Conservation (phyloP, 2,888 invertebrate species). For the Heliconius ismenius region DNA sequence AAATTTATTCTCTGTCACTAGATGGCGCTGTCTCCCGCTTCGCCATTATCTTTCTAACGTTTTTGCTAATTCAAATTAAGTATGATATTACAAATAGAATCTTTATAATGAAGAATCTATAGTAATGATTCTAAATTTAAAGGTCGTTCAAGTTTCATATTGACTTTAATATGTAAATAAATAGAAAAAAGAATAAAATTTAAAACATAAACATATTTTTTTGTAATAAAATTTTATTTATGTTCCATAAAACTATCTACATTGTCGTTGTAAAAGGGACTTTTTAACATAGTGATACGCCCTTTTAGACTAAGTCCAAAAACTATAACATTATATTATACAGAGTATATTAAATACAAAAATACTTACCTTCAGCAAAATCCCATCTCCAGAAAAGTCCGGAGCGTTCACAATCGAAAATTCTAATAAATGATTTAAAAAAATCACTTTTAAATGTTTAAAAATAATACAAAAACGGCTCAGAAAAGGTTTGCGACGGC, state of each 20-base stretch:
- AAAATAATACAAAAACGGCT: conserved; percentile 47
- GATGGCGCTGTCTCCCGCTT: conserved; percentile 34
- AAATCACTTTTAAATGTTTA: conserved; percentile 45
- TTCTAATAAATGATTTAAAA: conserved; percentile 45
- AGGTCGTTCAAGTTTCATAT: not conserved
- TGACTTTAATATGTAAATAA: not conserved
- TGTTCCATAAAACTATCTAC: not conserved
- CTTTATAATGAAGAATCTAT: not conserved
- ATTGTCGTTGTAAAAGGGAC: not conserved
- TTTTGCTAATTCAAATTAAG: not conserved
- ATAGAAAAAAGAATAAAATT: not conserved
- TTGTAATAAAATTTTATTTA: not conserved
- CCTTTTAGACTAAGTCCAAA: not conserved
- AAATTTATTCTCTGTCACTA: too few species aligned
- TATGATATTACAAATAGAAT: too few species aligned
- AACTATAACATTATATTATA: not conserved
- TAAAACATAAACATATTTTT: not conserved
- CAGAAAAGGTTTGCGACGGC: conserved; percentile 45
- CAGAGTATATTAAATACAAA: not conserved
- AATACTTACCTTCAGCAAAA: conserved; percentile 60
- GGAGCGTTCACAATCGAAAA: conserved; percentile 48
- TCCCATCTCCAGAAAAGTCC: conserved; percentile 64
- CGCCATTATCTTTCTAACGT: not conserved
- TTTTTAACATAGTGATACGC: not conserved
- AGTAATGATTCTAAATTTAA: not conserved